Base-by-base conservation (phyloP, 2,888 invertebrate species). In the Oxycera nigricornis region DNA sequence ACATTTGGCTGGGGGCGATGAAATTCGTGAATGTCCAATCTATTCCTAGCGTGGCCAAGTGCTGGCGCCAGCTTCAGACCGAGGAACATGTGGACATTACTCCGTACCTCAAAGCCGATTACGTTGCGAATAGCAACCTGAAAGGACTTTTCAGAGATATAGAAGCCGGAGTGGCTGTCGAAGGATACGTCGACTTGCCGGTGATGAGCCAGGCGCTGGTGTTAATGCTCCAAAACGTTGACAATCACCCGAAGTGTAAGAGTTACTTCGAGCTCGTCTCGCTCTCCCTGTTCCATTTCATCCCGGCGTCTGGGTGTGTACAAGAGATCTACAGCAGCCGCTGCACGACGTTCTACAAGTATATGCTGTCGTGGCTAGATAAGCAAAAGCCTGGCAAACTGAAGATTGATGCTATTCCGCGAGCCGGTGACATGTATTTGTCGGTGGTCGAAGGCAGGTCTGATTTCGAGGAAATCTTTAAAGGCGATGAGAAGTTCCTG, bases 1-100 rank as follows among this genome's bases (percentile, higher is more conserved):
- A 91, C 81, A 85, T 92, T 74, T 90, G 93, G 88, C 82, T 92
- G 30, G 88, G 91, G 78, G 82, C 86, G 77, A 75, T 84, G 59
- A 74, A 83, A 59, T 78, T 80, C 79, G 76, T 80, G 70, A 78
- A 80, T 76, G 77, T 74, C 0, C 74, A 76, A 2, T 80, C 81
- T 0, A 1, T 1, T 7, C 14, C 39, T n/a, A 35, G 35, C 9
- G 3, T 52, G 1, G 28, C 17, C 9, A 7, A 4, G 22, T 52
- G 22, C 30, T 52, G 52, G 22, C 20, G 9, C 1, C 3, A 6
- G 9, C 26, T 72, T 17, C 2, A 26, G 22, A 6, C 31, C 7
- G 41, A 17, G 1, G 24, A 41, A 2, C 1, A 52, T 2, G 20
- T 35, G n/a, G 41, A 14, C 24, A 26, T 59, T 14, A 24, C 17